A percentile compares a stretch with the other conserved stretches of the same genome.
phyloP scores from a whole-genome alignment of 2,113 vertebrate genomes.

The Pteruthius melanotis region DNA sequence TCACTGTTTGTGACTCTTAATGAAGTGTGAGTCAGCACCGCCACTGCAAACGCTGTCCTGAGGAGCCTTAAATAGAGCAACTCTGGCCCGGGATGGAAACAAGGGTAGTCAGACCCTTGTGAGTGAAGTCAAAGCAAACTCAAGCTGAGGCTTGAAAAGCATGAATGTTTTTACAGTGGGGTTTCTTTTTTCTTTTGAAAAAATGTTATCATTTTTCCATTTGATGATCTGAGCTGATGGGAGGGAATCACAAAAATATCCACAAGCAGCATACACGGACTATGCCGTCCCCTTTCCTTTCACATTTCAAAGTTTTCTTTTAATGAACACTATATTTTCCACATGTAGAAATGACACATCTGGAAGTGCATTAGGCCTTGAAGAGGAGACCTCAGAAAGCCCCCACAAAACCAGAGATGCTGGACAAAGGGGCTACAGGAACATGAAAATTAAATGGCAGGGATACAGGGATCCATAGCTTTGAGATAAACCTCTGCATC shows the following conservation, averaged over 20 bases:
- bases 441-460: background rate
- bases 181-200: background rate
- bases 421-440: background rate
- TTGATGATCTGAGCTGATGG: background rate
- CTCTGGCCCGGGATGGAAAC: background rate
- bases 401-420: background rate
- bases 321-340: background rate
- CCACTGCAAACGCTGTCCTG: background rate
- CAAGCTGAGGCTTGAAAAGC: background rate
- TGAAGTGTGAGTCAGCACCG: conserved; percentile 3
- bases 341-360: fast-evolving
- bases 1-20: background rate
- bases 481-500: background rate
- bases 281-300: background rate
- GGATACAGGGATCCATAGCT: background rate
- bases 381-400: background rate
- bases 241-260: background rate
- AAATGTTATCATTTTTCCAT: background rate
- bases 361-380: background rate
- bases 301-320: background rate
- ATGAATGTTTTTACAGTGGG: background rate
- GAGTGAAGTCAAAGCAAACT: background rate
- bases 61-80: background rate
- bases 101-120: background rate
- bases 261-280: background rate